A percentile compares a stretch with the other conserved stretches of the same genome.
Evolutionary conservation across 2,113 vertebrate species (phyloP).

Genomic region (Herpetotheres cachinnans): DNA sequence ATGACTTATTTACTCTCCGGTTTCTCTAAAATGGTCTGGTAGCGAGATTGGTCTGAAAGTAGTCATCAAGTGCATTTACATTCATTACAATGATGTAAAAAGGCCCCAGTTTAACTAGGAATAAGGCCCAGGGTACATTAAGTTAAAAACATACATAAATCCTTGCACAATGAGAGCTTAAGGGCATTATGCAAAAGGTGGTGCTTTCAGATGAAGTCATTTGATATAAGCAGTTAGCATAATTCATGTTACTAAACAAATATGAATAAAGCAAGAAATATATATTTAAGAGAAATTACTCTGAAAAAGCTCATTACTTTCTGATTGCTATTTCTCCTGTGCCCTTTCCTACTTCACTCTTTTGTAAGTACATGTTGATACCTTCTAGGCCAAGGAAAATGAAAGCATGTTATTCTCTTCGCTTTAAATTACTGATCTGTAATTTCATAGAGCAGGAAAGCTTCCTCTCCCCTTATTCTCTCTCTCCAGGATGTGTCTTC

Average conservation of each 20-base stretch:
- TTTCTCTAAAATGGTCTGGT: neutral
- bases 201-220: neutral
- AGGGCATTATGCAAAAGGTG: neutral
- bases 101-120: neutral
- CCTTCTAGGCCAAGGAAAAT: neutral
- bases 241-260: conserved; percentile 18
- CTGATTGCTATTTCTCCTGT: neutral
- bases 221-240: neutral
- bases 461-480: neutral
- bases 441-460: neutral
- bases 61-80: neutral
- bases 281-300: neutral
- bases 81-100: neutral
- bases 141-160: neutral
- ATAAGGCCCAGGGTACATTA: neutral
- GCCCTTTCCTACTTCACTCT: neutral
- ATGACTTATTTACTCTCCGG: neutral
- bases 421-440: neutral
- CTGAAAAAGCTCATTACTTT: neutral
- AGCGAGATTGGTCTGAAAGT: neutral
- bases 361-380: neutral
- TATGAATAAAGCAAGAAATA: neutral
- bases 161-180: neutral
- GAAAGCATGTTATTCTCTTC: neutral
- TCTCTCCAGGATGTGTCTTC: neutral